Conservation (phyloP, 2,888 invertebrate species). For the Dicranocentrus wangi region DNA sequence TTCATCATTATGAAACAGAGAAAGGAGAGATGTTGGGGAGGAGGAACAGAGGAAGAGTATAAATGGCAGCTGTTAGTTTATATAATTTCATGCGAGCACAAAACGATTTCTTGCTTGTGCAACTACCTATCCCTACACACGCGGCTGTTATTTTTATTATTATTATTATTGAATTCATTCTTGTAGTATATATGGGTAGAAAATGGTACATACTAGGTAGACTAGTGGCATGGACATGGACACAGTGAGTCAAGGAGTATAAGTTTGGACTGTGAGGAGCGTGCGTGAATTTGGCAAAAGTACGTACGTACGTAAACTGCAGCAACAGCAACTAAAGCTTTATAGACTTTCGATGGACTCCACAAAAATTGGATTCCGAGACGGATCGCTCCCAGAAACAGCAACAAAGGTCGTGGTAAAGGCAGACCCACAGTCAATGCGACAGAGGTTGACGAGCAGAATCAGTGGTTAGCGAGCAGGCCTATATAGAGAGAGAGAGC, state of each 20-base stretch:
- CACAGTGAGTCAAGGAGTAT: not conserved
- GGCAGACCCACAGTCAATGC: constrained; percentile 53
- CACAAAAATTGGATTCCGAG: not conserved
- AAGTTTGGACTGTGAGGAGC: too few relatives aligned
- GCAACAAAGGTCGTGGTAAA: constrained; percentile 62
- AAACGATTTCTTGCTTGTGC: too few relatives aligned
- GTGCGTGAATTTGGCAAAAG: not conserved
- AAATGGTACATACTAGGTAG: not conserved
- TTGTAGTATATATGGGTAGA: not conserved
- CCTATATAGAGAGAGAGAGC: not conserved
- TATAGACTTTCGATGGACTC: constrained; percentile 16
- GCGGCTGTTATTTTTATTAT: constrained; percentile 4
- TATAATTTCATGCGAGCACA: too few relatives aligned
- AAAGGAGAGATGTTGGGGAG: not conserved
- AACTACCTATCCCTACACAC: not conserved
- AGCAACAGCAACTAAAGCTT: too few relatives aligned
- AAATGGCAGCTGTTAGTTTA: too few relatives aligned
- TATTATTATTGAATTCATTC: too few relatives aligned
- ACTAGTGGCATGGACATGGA: not conserved
- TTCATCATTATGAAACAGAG: not conserved
- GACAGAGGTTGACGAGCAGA: constrained; percentile 34
- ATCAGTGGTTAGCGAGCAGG: too few relatives aligned
- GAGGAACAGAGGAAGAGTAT: not conserved
- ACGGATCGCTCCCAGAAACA: constrained; percentile 13
- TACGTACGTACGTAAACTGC: constrained; percentile 1